Evolutionary conservation across 2,888 invertebrate genomes (phyloP).

Genomic region (Spisula subtruncata): DNA sequence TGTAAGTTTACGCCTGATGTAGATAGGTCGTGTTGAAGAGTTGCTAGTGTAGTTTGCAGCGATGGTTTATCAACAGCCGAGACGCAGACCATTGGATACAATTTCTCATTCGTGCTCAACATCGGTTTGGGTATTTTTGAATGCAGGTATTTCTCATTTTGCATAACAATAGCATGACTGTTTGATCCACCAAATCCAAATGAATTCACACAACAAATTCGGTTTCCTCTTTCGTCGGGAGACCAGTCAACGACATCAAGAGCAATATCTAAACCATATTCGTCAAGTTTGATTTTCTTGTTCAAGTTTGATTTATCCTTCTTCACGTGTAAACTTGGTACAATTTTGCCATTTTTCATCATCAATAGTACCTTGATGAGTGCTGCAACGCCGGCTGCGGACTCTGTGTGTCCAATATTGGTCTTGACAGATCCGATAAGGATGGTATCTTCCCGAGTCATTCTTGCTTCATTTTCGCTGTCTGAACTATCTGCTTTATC

Average conservation of each 20-base stretch:
- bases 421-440: conserved; percentile 80
- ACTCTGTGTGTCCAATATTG: conserved; percentile 81
- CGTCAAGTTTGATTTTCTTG: conserved; percentile 41
- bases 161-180: conserved; percentile 69
- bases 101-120: not conserved
- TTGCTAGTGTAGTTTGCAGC: conserved; percentile 14
- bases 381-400: conserved; percentile 79
- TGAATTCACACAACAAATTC: conserved; percentile 69
- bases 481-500: conserved; percentile 25
- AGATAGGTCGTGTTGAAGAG: not conserved
- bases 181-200: conserved; percentile 80
- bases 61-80: conserved; percentile 22
- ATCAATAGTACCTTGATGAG: conserved; percentile 80
- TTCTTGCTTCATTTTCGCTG: conserved; percentile 1
- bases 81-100: conserved; percentile 3
- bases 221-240: conserved; percentile 39
- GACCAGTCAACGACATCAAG: conserved; percentile 54
- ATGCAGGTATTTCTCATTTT: conserved; percentile 8
- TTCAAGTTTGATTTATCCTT: conserved; percentile 55
- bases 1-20: not conserved
- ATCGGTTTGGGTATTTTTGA: not conserved
- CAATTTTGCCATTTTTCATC: conserved; percentile 76
- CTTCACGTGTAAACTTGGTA: conserved; percentile 72
- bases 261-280: conserved; percentile 38
- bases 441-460: not conserved